Conservation (phyloP, 2,113 vertebrate genomes). For the Protomyctophum bolini region DNA sequence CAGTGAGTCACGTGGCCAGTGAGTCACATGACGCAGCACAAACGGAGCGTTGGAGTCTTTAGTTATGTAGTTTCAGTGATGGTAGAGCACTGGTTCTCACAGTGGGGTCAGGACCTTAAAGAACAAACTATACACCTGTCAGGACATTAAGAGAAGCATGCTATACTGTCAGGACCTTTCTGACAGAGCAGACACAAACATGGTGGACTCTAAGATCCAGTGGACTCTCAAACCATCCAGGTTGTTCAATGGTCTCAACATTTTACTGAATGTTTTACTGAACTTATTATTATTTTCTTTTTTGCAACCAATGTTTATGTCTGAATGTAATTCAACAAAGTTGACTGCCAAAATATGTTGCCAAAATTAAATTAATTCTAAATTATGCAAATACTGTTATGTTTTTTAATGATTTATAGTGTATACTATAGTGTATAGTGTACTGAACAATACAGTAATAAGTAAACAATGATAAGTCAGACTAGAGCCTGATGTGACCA, state of each 20-base stretch:
- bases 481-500: too few species aligned
- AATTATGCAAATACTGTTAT: constrained; percentile 52
- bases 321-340: constrained; percentile 60
- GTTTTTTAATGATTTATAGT: not conserved
- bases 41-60: constrained; percentile 1
- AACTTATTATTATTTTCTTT: not conserved
- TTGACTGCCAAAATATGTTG: constrained; percentile 76
- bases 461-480: too few species aligned
- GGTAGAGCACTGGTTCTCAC: too few species aligned
- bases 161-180: too few species aligned
- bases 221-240: constrained; percentile 13
- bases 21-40: too few species aligned
- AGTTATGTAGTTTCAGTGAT: not conserved
- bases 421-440: not conserved
- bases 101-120: too few species aligned
- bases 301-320: constrained; percentile 32
- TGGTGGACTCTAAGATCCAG: constrained; percentile 14
- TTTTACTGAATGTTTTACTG: constrained; percentile 36
- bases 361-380: constrained; percentile 76
- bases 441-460: too few species aligned
- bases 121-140: too few species aligned
- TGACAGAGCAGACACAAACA: too few species aligned
- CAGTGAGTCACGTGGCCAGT: too few species aligned
- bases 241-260: constrained; percentile 18
- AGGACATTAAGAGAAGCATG: not conserved